Evolutionary conservation across 2,888 invertebrate genomes (phyloP).

Genomic region (Antheraea yamamai): DNA sequence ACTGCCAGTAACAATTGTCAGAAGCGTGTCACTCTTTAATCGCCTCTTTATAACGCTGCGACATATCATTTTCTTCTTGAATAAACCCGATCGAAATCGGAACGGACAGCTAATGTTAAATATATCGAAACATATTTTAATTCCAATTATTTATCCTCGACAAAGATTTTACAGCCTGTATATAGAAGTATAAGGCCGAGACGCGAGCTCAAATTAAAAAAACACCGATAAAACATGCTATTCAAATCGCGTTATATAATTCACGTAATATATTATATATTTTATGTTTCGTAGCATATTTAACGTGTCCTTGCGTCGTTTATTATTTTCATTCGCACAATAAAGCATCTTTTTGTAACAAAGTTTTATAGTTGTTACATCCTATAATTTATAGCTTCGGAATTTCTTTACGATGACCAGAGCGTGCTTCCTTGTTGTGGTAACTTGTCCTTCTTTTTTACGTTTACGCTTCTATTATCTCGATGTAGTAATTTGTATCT

Average conservation of each 20-base stretch:
- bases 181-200: background rate
- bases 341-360: conserved; percentile 31
- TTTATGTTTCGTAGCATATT: conserved; percentile 20
- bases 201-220: background rate
- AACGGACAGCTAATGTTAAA: too few relatives aligned
- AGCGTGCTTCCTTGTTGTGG: conserved; percentile 13
- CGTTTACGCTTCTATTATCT: background rate
- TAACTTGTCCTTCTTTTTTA: conserved; percentile 9
- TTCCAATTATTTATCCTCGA: background rate
- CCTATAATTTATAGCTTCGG: conserved; percentile 25
- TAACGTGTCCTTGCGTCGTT: conserved; percentile 22
- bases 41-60: too few relatives aligned
- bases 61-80: too few relatives aligned
- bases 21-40: too few relatives aligned
- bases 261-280: conserved; percentile 9
- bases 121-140: background rate
- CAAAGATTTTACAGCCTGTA: background rate
- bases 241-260: background rate
- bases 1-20: too few relatives aligned
- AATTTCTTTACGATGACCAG: conserved; percentile 24
- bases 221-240: background rate
- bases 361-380: conserved; percentile 26
- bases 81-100: background rate
- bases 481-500: background rate
- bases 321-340: conserved; percentile 19